Evolutionary conservation across 2,113 vertebrate genomes (phyloP), one percentile per base, ranked within the genome.

Genomic region (Arvicanthis niloticus): DNA sequence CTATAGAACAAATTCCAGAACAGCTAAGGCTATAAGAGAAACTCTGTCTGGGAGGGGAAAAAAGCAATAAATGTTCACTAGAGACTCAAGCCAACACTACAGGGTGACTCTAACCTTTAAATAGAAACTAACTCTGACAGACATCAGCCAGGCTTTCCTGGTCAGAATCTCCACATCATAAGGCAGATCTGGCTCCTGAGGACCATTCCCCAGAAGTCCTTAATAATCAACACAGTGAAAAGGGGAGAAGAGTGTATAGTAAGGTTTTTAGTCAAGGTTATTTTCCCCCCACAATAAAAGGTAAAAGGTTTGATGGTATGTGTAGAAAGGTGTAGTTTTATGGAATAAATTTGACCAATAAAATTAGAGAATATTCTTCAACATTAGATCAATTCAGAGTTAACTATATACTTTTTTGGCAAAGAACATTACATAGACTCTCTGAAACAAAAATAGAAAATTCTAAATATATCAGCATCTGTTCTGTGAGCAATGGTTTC

Each of bases 391-490:
- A 86, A 91, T 91, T 91, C 58, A 70, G 8, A 87, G 76, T 80
- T 88, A 80, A 88, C 10, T 90, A 31, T 48, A 85, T n/a, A 70
- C 24, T 0, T 21, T 93, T 95, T 84, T 88, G 45, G 31, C 84
- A 89, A 93, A 67, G 17, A 72, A 72, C 65, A 88, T 42, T 96
- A 7, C 77, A 94, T 0, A 87, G 37, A 5, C 7, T 82, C 70
- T 42, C 31, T 77, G 89, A 92, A 77, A 88, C 56, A 40, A 37
- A 91, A 62, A 86, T 73, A 67, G 87, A 29, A 86, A 95, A 91
- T 10, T 86, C 42, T 93, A 95, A 70, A 42, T 73, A 92, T 73
- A 88, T 90, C n/a, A 90, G 56, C 70, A 92, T 37, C 24, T 92
- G 67, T 62, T 48, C 85, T 60, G 48, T 29, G 29, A 68, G 3